Evolutionary conservation across 2,113 vertebrate genomes (phyloP).

Genomic region (Cottus gobio): DNA sequence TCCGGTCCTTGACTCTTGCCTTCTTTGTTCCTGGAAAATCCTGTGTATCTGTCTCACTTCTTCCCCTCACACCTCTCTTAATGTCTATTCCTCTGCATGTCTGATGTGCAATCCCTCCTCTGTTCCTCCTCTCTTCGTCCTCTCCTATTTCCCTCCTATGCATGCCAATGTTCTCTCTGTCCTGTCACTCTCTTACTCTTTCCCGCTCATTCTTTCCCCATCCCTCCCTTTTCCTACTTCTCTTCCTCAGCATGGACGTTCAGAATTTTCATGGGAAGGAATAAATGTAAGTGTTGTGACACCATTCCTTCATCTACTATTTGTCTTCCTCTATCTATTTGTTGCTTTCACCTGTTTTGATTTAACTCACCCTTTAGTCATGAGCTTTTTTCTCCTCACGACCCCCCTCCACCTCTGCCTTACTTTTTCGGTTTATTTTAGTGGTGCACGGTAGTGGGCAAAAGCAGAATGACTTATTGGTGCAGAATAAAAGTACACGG

Average conservation of each 20-base stretch:
- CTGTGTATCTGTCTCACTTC: conserved; percentile 49
- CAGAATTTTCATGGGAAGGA: conserved; percentile 99
- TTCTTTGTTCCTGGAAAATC: conserved; percentile 69
- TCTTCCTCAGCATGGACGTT: conserved; percentile 94
- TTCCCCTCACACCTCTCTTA: conserved; percentile 46
- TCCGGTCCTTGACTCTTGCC: conserved; percentile 55
- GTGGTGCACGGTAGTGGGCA: conserved; percentile 66
- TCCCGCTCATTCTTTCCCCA: conserved; percentile 52
- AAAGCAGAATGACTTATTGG: conserved; percentile 43
- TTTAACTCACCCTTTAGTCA: conserved; percentile 65
- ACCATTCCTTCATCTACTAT: conserved; percentile 75
- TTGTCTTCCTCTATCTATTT: conserved; percentile 42
- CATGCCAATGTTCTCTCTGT: conserved; percentile 58
- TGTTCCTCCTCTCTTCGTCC: conserved; percentile 37
- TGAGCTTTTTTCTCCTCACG: conserved; percentile 23
- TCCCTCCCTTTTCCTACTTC: conserved; percentile 78
- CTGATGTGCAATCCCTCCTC: conserved; percentile 25
- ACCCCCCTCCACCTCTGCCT: conserved; percentile 43
- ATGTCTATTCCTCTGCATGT: conserved; percentile 64
- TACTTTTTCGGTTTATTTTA: conserved; percentile 52
- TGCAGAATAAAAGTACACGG: conserved; percentile 32
- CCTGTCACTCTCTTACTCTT: conserved; percentile 71
- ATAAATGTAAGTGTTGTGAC: conserved; percentile 96
- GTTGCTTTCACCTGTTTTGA: conserved; percentile 58
- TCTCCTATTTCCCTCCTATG: conserved; percentile 38